Base-by-base conservation (phyloP, 2,113 vertebrate species). In the Pardalotus punctatus region DNA sequence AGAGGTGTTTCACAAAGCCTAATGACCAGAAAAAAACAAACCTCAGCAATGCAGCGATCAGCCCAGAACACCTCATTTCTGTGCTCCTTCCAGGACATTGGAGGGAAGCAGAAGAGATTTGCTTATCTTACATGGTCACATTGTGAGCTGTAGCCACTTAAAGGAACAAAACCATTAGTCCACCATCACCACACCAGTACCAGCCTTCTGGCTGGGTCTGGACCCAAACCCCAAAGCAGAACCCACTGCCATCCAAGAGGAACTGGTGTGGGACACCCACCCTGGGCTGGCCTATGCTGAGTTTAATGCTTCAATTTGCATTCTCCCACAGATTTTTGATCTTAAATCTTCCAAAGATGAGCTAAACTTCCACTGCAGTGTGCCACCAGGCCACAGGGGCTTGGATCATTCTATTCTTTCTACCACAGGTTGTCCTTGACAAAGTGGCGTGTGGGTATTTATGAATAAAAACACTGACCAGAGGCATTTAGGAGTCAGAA, bases 31-130 rank as follows among this genome's bases (percentile, higher is more conserved):
- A 31, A 35, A 60, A 13, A 70, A 5, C 9, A 43, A 36, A 79
- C 9, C 14, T 43, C 45, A 89, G 42, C 47, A 93, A 62, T 6
- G 6, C 42, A 62, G 17, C 0, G 0, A 66, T 25, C 31, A 61
- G 45, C 40, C 50, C 61, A 73, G 35, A 10, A 5, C 18, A 18
- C 28, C 70, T 84, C 14, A 24, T 24, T 87, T 45, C 38, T 29
- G 14, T 45, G 35, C 36, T 69, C n/a, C 50, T 88, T 58, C 35
- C 43, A 71, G 76, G 38, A 29, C 58, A 19, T 2, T 2, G 0
- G 5, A 11, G 5, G 11, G 21, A 4, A 88, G 6, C 8, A 57
- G 25, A 24, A 80, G 10, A 64, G 19, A 38, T 35, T 82, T 65
- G 2, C 9, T 69, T 31, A 6, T 58, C 43, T 57, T 20, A 35